A percentile compares a stretch with the other conserved stretches of the same genome.
Conservation (phyloP, 2,888 invertebrate genomes). For the Leucophora obtusa region DNA sequence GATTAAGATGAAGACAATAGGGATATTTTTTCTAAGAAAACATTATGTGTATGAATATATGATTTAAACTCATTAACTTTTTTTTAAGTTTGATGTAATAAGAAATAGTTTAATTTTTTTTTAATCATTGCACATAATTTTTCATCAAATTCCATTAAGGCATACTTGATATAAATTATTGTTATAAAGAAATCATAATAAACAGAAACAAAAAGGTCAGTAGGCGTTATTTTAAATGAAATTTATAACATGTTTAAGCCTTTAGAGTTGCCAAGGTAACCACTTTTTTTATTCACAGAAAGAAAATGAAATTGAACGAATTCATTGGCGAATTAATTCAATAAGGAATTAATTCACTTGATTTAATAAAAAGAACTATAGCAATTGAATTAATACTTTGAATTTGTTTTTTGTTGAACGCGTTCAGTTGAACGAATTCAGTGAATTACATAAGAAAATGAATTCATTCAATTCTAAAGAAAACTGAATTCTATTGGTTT, state of each 20-base stretch:
- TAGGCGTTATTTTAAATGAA: conserved; percentile 27
- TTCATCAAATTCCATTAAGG: conserved; percentile 40
- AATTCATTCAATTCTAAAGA: too few relatives aligned
- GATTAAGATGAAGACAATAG: conserved; percentile 13
- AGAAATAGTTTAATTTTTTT: not conserved
- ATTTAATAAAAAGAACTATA: too few relatives aligned
- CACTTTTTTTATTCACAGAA: too few relatives aligned
- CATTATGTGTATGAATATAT: not conserved
- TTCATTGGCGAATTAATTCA: too few relatives aligned
- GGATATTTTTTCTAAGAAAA: not conserved
- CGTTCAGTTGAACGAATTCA: too few relatives aligned
- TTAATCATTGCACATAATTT: conserved; percentile 29
- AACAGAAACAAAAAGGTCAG: conserved; percentile 44
- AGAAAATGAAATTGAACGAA: too few relatives aligned
- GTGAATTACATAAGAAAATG: too few relatives aligned
- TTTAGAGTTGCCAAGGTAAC: not conserved
- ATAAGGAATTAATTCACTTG: too few relatives aligned
- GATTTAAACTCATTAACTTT: not conserved
- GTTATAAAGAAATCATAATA: conserved; percentile 36
- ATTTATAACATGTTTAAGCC: not conserved
- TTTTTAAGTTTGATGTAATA: not conserved
- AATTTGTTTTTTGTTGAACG: too few relatives aligned
- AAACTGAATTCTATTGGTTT: too few relatives aligned
- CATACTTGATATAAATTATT: conserved; percentile 44
- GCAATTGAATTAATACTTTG: too few relatives aligned